Conservation (phyloP, 2,888 invertebrate genomes). For the Limnephilus marmoratus region DNA sequence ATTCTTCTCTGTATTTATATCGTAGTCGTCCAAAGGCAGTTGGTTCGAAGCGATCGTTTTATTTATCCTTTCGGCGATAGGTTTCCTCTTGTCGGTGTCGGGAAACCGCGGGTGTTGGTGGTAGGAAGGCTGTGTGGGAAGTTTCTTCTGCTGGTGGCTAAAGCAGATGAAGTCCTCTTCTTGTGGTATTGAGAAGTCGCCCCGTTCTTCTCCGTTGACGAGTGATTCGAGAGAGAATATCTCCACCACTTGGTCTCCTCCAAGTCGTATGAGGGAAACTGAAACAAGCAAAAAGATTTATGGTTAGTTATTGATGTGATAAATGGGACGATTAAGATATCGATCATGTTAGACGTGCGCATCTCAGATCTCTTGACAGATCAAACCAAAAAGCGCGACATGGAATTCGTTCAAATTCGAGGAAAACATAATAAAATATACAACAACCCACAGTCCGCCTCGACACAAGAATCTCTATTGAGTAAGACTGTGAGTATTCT, state of each 20-base stretch:
- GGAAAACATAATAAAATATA: too few relatives aligned
- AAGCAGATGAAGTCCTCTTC: constrained; percentile 54
- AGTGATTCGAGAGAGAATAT: constrained; percentile 59
- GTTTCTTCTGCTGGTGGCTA: constrained; percentile 17
- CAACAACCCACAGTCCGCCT: too few relatives aligned
- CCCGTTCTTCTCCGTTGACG: constrained; percentile 59
- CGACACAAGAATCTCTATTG: too few relatives aligned
- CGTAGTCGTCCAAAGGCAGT: constrained; percentile 52
- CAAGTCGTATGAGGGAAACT: constrained; percentile 45
- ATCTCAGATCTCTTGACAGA: neutral
- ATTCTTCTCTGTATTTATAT: constrained; percentile 57
- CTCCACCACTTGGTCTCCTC: constrained; percentile 24
- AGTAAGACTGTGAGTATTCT: too few relatives aligned
- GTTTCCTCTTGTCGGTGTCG: constrained; percentile 34
- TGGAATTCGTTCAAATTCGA: too few relatives aligned
- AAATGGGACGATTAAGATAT: neutral
- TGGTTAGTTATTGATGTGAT: neutral
- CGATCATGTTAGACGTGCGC: neutral
- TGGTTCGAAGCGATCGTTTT: constrained; percentile 42
- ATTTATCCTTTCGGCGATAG: constrained; percentile 25
- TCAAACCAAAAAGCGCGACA: neutral
- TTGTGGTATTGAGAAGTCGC: constrained; percentile 51
- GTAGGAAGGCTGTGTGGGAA: constrained; percentile 8
- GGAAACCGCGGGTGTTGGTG: constrained; percentile 30
- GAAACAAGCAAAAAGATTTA: constrained; percentile 51